These are phyloP conservation scores for Thunnus maccoyii DNA, from an alignment of 2,113 vertebrate genomes.

Conservation along the genomic window DNA sequence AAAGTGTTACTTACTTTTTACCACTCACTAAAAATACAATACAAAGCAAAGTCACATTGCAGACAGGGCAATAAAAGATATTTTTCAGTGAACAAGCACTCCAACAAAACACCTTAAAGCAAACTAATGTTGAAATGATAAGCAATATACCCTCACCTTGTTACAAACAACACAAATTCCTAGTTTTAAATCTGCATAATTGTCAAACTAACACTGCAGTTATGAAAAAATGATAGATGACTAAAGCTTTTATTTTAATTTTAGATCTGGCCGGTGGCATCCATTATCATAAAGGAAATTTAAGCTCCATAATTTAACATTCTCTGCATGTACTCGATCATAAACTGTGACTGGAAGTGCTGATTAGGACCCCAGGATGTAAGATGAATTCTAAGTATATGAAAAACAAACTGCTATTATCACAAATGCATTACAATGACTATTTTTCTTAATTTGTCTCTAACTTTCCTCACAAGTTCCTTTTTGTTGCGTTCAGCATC, in stretches of 20 bases:
- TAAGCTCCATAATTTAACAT: conserved; percentile 18
- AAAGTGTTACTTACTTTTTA: conserved; percentile 10
- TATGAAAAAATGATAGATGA: conserved; percentile 4
- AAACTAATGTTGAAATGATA: neutral
- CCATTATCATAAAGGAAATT: conserved; percentile 14
- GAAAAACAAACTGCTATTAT: neutral
- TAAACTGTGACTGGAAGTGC: neutral
- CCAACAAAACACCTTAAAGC: conserved; percentile 33
- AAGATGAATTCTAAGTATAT: conserved; percentile 5
- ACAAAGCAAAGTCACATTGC: conserved; percentile 44
- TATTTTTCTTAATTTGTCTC: neutral
- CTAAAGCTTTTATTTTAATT: conserved; percentile 14
- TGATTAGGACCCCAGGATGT: neutral
- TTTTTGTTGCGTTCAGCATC: neutral
- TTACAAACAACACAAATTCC: neutral
- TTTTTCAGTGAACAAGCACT: conserved; percentile 17
- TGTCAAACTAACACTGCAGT: neutral
- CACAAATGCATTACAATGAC: neutral
- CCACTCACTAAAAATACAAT: conserved; percentile 1
- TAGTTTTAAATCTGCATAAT: conserved; percentile 10
- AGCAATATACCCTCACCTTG: neutral
- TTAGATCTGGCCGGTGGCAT: conserved; percentile 6
- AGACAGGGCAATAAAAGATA: neutral
- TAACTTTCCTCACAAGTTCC: neutral
- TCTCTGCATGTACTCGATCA: neutral